Evolutionary conservation across 1,140 invertebrate species (phyloP), one percentile per base, ranked within the genome.

Genomic region (Lycorma delicatula): DNA sequence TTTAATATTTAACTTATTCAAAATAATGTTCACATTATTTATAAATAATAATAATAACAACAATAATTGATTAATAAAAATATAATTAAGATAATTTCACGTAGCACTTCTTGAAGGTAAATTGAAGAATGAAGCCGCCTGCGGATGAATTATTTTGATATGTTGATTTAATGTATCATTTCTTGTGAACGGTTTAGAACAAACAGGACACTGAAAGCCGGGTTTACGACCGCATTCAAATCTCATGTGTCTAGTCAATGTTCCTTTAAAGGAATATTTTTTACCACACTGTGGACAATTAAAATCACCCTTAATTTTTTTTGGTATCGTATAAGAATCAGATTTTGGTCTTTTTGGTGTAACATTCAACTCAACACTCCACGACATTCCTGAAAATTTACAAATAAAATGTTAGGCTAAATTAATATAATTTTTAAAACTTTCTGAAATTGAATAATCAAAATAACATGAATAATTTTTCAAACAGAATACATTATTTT

Each of bases 151-250:
- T 12, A 58, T 59, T 23, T 55, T 54, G 12, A 54, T 22, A 18
- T 62, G 54, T 11, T 56, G 51, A n/a, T 54, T 60, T 16, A 64
- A 51, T 4, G 34, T 53, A 34, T 38, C 49, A 52, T 62, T 62
- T 12, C 49, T 1, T 16, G 44, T 57, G 47, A 60, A 62, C 11
- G 23, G 48, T 31, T 58, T 48, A 16, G 51, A 56, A 55, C 74
- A 78, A 31, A 71, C 58, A 5, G 67, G 67, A 53, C 75, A 78
- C 41, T 51, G 44, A 41, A 65, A 67, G 55, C 75, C 71, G 0
- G 75, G 75, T 41, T 78, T 75, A 11, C 75, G 70, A 1, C 77
- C 77, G 58, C 80, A 81, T 56, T 81, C 78, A 50, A 79, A 80
- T 47, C 77, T 71, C 47, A 76, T 68, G 59, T 81, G 79, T 34